Evolutionary conservation across 2,888 invertebrate genomes (phyloP).

Genomic region (Drosophila flavopinicola): DNA sequence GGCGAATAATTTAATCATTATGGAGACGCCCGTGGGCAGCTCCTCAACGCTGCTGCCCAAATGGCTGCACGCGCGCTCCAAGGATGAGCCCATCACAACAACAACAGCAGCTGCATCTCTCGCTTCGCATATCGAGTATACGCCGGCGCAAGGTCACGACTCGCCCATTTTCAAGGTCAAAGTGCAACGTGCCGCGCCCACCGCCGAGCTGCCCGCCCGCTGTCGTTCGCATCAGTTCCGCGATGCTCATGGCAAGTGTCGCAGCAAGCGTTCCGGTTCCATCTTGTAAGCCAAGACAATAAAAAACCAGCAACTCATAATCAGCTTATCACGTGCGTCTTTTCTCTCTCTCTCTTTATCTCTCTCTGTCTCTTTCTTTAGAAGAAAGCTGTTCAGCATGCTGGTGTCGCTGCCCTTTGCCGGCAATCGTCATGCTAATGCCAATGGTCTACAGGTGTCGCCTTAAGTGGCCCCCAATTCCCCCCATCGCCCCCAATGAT

Average conservation of each 20-base stretch:
- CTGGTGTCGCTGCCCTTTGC: slow-evolving; percentile 75
- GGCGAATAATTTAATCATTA: slow-evolving; percentile 61
- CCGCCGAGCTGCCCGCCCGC: slow-evolving; percentile 38
- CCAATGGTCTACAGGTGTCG: slow-evolving; percentile 51
- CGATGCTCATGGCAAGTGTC: slow-evolving; percentile 74
- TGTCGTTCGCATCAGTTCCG: slow-evolving; percentile 74
- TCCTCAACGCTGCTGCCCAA: slow-evolving; percentile 38
- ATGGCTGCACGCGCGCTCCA: slow-evolving; percentile 57
- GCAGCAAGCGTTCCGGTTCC: slow-evolving; percentile 68
- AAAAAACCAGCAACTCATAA: slow-evolving; percentile 34
- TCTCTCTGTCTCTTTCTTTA: slow-evolving; percentile 22
- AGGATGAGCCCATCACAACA: slow-evolving; percentile 57
- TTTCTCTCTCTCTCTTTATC: slow-evolving; percentile 4
- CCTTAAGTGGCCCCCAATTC: too few species aligned
- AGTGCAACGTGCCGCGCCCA: slow-evolving; percentile 59
- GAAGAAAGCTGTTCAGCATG: slow-evolving; percentile 76
- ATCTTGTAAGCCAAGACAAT: slow-evolving; percentile 73
- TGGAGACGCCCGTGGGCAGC: slow-evolving; percentile 51
- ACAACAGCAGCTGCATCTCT: slow-evolving; percentile 17
- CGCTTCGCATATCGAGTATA: slow-evolving; percentile 53
- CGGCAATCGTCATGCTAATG: slow-evolving; percentile 46
- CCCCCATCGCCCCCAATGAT: slow-evolving; percentile 16
- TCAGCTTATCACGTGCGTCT: slow-evolving; percentile 51
- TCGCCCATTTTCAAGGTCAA: slow-evolving; percentile 76
- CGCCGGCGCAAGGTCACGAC: slow-evolving; percentile 61